These are phyloP conservation scores for Melieria omissa DNA, from an alignment of 2,888 invertebrate species.

Conservation along the genomic window DNA sequence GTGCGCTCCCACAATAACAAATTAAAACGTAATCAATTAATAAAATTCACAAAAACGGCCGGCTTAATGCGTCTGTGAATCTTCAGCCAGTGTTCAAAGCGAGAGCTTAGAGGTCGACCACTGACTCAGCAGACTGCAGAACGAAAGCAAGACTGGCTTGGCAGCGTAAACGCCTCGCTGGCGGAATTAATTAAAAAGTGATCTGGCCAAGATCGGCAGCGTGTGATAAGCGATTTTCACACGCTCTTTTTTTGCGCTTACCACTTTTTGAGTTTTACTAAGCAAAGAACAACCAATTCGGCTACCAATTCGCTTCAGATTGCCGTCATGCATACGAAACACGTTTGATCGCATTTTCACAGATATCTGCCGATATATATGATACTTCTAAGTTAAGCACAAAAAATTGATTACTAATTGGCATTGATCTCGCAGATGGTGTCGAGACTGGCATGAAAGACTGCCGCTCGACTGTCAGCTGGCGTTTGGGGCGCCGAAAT, in stretches of 20 bases:
- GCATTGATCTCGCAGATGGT: too few species aligned
- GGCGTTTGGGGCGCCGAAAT: too few species aligned
- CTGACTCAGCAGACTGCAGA: neutral
- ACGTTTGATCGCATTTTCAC: too few species aligned
- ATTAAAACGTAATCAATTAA: constrained; percentile 14
- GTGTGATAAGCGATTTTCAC: constrained; percentile 20
- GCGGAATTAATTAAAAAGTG: constrained; percentile 18
- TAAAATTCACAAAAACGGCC: neutral
- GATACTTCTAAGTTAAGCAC: too few species aligned
- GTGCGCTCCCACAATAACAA: neutral
- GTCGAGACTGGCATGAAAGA: too few species aligned
- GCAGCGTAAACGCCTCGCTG: neutral
- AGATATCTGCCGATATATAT: too few species aligned
- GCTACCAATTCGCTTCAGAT: too few species aligned
- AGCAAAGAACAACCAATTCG: too few species aligned
- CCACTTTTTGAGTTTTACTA: too few species aligned
- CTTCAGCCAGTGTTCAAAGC: neutral
- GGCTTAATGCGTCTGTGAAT: constrained; percentile 16
- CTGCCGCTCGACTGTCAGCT: too few species aligned
- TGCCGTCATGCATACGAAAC: too few species aligned
- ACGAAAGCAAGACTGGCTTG: neutral
- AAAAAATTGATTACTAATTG: too few species aligned
- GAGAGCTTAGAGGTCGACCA: constrained; percentile 11
- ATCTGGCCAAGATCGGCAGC: neutral
- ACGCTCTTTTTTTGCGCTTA: neutral